Evolutionary conservation across 1,140 invertebrate species (phyloP).

Genomic region (Steinernema feltiae): DNA sequence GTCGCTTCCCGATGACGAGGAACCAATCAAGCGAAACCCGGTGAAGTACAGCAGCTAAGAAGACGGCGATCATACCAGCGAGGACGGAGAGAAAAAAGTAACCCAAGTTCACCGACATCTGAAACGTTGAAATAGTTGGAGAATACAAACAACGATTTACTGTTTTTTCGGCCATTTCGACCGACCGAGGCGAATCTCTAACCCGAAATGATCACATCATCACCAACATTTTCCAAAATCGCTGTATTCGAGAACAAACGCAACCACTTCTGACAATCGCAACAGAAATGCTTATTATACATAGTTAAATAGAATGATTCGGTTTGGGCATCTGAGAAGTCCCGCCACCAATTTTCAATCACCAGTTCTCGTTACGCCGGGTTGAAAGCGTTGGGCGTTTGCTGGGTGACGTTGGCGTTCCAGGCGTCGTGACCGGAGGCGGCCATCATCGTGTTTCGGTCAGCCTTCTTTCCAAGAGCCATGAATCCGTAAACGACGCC

Average conservation of each 20-base stretch:
- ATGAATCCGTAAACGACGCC: constrained; percentile 86
- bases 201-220: too few relatives aligned
- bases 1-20: too few relatives aligned
- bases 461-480: constrained; percentile 67
- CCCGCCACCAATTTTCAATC: not conserved
- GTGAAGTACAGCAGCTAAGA: too few relatives aligned
- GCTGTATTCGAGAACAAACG: not conserved
- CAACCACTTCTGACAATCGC: not conserved
- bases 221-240: not conserved
- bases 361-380: constrained; percentile 43
- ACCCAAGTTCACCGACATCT: too few relatives aligned
- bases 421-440: constrained; percentile 49
- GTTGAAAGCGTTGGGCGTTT: constrained; percentile 44
- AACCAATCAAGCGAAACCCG: too few relatives aligned
- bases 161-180: too few relatives aligned
- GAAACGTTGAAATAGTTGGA: too few relatives aligned
- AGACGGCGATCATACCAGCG: too few relatives aligned
- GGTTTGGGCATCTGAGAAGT: constrained; percentile 21
- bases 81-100: too few relatives aligned
- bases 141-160: too few relatives aligned
- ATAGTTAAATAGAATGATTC: constrained; percentile 21
- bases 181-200: too few relatives aligned
- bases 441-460: constrained; percentile 54
- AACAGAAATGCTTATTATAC: constrained; percentile 1
- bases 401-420: constrained; percentile 54